These are phyloP conservation scores for Benitochromis conjunctus DNA, from an alignment of 2,113 vertebrate genomes.

Conservation along the genomic window DNA sequence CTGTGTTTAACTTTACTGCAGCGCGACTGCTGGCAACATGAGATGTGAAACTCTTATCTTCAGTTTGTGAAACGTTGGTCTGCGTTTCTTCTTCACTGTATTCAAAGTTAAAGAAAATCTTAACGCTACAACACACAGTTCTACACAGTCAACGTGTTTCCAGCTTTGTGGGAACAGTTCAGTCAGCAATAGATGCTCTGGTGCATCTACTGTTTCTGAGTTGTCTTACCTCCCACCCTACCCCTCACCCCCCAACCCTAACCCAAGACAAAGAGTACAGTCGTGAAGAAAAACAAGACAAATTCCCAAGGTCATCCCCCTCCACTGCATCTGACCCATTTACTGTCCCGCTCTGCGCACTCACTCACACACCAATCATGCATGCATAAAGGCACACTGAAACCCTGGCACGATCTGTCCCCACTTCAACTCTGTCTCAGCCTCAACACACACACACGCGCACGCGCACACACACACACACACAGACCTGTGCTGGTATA, in stretches of 20 bases:
- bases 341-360: slow-evolving; percentile 38
- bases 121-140: neutral
- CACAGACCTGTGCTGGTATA: neutral
- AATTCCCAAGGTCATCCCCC: slow-evolving; percentile 66
- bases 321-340: slow-evolving; percentile 66
- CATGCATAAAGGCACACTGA: slow-evolving; percentile 25
- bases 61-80: neutral
- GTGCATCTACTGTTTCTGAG: neutral
- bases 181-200: neutral
- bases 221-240: neutral
- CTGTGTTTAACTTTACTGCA: neutral
- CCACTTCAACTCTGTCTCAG: neutral
- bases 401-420: neutral
- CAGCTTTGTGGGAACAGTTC: neutral
- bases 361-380: slow-evolving; percentile 5
- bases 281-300: slow-evolving; percentile 58
- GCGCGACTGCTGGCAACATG: neutral
- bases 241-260: neutral
- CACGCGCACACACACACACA: neutral
- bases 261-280: slow-evolving; percentile 45
- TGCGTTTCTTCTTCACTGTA: neutral
- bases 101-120: neutral
- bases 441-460: neutral
- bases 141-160: neutral
- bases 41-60: neutral